Conservation (phyloP, 2,113 vertebrate genomes). For the Sinosuthora webbiana region DNA sequence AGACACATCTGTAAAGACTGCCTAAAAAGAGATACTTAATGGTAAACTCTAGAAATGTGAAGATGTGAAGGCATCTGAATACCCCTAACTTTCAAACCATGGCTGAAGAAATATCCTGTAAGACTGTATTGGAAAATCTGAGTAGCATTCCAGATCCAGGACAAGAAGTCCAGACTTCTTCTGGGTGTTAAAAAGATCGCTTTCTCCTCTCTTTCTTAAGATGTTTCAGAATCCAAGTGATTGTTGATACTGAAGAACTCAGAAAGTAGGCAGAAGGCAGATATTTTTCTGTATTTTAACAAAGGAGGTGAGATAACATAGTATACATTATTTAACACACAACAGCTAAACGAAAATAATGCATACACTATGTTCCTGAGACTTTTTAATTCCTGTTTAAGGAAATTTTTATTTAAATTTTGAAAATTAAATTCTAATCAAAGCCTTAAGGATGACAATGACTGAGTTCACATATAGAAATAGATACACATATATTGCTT, state of each 20-base stretch:
- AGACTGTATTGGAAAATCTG: background rate
- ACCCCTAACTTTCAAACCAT: background rate
- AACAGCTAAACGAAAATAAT: background rate
- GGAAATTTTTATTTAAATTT: background rate
- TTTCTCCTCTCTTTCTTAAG: background rate
- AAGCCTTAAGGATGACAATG: background rate
- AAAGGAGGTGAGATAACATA: background rate
- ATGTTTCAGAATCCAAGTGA: background rate
- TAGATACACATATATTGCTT: background rate
- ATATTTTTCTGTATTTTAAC: background rate
- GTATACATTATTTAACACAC: background rate
- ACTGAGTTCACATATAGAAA: background rate
- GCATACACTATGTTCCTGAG: background rate
- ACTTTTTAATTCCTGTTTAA: background rate
- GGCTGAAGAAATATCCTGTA: background rate
- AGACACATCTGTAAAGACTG: background rate
- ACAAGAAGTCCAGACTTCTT: rapidly evolving
- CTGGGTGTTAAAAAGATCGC: background rate
- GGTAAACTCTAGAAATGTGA: background rate
- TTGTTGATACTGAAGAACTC: background rate
- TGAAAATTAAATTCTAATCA: background rate
- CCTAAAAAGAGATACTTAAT: background rate
- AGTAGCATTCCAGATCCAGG: background rate
- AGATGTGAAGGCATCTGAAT: background rate
- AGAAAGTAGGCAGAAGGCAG: background rate